Evolutionary conservation across 2,113 vertebrate species (phyloP).

Genomic region (Lampris megalopsis): DNA sequence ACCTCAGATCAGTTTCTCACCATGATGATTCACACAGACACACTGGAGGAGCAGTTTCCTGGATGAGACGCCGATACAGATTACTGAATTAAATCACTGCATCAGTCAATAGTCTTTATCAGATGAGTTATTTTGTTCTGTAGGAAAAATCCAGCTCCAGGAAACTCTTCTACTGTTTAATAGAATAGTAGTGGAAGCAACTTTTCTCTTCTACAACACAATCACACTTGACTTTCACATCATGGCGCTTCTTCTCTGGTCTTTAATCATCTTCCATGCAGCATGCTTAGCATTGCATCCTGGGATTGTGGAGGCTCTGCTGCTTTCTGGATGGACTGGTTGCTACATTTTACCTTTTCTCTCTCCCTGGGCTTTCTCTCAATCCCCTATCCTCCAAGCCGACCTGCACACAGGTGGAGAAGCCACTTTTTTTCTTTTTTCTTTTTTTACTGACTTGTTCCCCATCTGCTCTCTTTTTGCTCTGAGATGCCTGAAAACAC

Average conservation of each 20-base stretch:
- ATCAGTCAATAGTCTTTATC: not conserved
- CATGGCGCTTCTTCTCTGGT: not conserved
- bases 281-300: not conserved
- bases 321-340: not conserved
- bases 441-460: not conserved
- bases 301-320: not conserved
- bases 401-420: not conserved
- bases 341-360: not conserved
- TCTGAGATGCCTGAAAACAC: conserved; percentile 1
- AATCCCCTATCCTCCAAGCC: not conserved
- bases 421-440: not conserved
- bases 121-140: not conserved
- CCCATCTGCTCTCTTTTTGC: conserved; percentile 1
- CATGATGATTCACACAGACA: not conserved
- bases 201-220: not conserved
- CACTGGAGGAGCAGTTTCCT: not conserved
- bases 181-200: not conserved
- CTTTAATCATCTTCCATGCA: not conserved
- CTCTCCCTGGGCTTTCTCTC: not conserved
- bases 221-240: not conserved
- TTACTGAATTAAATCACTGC: not conserved
- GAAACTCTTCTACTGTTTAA: not conserved
- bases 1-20: not conserved
- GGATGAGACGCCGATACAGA: not conserved
- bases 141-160: not conserved